phyloP scores from a whole-genome alignment of 2,113 vertebrate species.

The Ophiodon elongatus region DNA sequence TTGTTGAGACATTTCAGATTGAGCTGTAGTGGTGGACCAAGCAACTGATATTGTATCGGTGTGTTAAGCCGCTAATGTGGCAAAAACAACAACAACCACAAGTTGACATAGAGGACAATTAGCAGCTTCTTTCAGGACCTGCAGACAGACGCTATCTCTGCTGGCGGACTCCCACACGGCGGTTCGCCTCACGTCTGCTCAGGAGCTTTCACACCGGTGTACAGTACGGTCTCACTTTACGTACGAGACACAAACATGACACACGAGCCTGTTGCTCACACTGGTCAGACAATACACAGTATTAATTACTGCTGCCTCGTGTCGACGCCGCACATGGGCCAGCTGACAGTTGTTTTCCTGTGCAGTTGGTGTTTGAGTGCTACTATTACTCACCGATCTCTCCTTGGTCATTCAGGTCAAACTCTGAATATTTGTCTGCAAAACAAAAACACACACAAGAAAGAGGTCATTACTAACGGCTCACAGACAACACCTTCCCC shows the following conservation, averaged over 20 bases:
- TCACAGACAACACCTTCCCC: neutral
- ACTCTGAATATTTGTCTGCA: constrained; percentile 98
- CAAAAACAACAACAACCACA: neutral
- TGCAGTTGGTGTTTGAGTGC: constrained; percentile 20
- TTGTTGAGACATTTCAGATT: neutral
- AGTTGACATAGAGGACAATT: neutral
- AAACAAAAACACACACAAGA: constrained; percentile 64
- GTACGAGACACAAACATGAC: constrained; percentile 20
- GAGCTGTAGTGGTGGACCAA: neutral
- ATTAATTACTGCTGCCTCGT: constrained; percentile 71
- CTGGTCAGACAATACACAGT: constrained; percentile 49
- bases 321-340: too few species aligned
- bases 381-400: constrained; percentile 93
- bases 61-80: neutral
- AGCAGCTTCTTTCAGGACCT: neutral
- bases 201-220: neutral
- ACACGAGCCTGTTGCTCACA: constrained; percentile 40
- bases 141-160: neutral
- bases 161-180: neutral
- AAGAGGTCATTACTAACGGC: neutral
- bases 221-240: constrained; percentile 53
- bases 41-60: neutral
- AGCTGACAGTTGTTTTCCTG: too few species aligned
- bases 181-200: constrained; percentile 49
- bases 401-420: constrained; percentile 96